A percentile compares a stretch with the other conserved stretches of the same genome.
Conservation (phyloP, 2,113 vertebrate genomes). For the Sminthopsis crassicaudata region DNA sequence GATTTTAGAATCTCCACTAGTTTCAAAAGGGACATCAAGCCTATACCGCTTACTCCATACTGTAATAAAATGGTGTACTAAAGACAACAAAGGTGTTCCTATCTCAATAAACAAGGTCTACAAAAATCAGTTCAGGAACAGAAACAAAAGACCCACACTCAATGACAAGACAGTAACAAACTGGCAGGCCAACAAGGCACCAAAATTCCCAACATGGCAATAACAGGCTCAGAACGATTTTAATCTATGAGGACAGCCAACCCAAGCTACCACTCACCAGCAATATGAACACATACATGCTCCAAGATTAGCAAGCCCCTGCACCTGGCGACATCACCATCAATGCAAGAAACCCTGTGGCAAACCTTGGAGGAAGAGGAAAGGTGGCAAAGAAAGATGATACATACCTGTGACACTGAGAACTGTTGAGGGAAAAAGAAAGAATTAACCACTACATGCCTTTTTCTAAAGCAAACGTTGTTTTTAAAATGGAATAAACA, state of each 20-base stretch:
- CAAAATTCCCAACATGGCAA: neutral
- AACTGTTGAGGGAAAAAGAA: neutral
- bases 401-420: neutral
- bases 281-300: neutral
- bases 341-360: neutral
- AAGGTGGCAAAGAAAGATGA: neutral
- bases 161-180: neutral
- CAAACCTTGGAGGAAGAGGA: neutral
- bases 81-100: accelerated
- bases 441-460: neutral
- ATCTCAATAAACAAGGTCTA: neutral
- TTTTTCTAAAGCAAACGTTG: neutral
- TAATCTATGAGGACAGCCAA: neutral
- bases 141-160: neutral
- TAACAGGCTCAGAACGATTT: neutral
- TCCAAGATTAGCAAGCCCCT: neutral
- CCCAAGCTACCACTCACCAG: neutral
- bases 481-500: neutral
- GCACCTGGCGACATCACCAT: neutral
- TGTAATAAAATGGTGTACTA: neutral
- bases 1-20: accelerated
- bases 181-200: neutral
- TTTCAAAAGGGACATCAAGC: neutral
- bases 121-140: neutral
- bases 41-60: neutral